Evolutionary conservation across 2,888 invertebrate genomes (phyloP), one percentile per base, ranked within the genome.

Genomic region (Dilophus febrilis): DNA sequence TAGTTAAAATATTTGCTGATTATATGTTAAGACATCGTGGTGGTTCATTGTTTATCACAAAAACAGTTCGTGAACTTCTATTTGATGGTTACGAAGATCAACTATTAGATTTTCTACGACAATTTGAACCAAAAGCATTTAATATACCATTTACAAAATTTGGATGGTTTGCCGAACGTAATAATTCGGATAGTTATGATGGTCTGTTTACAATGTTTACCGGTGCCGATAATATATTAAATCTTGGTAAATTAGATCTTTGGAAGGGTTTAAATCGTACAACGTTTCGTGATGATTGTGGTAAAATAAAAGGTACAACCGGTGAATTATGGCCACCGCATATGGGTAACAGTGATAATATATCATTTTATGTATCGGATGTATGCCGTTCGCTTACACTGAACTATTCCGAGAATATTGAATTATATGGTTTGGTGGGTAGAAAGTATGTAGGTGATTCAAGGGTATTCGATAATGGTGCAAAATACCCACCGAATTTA

Each of bases 101-200:
- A 0, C 52, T 87, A 10, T 61, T 90, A 34, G 70, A 47, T 48
- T 78, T 44, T 67, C 12, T 37, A 2, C 28, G 12, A 56, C 67
- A 49, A 47, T 78, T 30, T 58, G 76, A 46, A 51, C 72, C 18
- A 58, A 36, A 55, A 1, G 48, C 47, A 44, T 40, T 42, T 11
- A 47, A 62, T 2, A 70, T 85, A 48, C 83, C 83, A 0, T 80
- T 70, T 50, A 74, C 72, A 27, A 79, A 72, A 51, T 90, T 92
- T 58, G 91, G 82, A 10, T 87, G 88, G 83, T 84, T 91, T 55
- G 67, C 58, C 8, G 65, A 86, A 78, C 74, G 87, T 46, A 88
- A 88, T 57, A 67, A 64, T 22, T 79, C 82, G 0, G 57, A 67
- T 27, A 68, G 69, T 1, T 84, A 71, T 53, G 88, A 88, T 56